Base-by-base conservation (phyloP, 2,888 invertebrate genomes). In the Frankliniella fusca region DNA sequence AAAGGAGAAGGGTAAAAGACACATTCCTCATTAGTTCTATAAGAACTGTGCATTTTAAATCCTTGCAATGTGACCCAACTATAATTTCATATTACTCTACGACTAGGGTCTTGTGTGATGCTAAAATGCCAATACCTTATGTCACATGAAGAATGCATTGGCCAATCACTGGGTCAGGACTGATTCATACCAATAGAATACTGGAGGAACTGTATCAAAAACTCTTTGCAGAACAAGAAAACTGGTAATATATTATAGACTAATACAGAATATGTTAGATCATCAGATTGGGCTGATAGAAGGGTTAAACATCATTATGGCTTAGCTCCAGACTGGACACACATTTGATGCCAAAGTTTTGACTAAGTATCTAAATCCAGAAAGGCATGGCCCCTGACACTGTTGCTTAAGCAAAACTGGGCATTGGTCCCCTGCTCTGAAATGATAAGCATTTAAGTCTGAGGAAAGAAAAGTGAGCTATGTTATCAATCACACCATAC, bases 91-190 rank as follows among this genome's bases (percentile, higher is more conserved):
- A 76, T 76, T 76, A 76, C 70, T 76, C 70, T 76, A 76, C 70
- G 70, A 76, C 70, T 76, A 76, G 70, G 70, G 70, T 76, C 70
- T 76, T 76, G 23, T 23, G 70, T 76, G 70, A 76, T 76, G 70
- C 70, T 76, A 76, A 54, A 76, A 76, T 76, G 70, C 70, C 70
- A 76, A 76, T 76, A 76, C 27, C 27, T 12, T 76, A 76, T 76
- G 70, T 27, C 27, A 76, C 70, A 76, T 76, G 27, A 23, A 12
- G 70, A 76, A 76, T 20, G 15, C 70, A 11, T 9, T 23, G 70
- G 23, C 70, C 23, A 27, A 27, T 76, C 70, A 76, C 70, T 76
- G 70, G 27, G 70, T 23, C 70, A 76, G 61, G 61, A 15, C 61
- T n/a, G n/a, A 61, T 18, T 61, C 18, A 61, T n/a, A 61, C 18